phyloP scores from a whole-genome alignment of 2,797 vertebrate genomes.

The Podargus strigoides region DNA sequence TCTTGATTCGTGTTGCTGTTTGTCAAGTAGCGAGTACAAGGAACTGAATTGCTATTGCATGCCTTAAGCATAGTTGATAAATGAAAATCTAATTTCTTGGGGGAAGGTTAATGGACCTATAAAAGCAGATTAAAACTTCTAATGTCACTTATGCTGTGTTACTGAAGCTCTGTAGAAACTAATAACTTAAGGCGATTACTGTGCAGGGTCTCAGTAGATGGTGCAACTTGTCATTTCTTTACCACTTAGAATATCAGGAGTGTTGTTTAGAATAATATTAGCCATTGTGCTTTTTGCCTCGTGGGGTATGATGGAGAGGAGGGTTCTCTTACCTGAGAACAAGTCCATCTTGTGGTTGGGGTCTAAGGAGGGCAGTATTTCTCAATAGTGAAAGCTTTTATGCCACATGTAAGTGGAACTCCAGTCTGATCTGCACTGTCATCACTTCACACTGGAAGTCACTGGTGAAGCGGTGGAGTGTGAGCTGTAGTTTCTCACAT shows the following conservation, averaged over 20 bases:
- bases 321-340: not conserved
- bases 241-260: not conserved
- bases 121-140: conserved; percentile 59
- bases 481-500: not conserved
- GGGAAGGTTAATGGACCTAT: conserved; percentile 32
- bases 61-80: conserved; percentile 19
- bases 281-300: not conserved
- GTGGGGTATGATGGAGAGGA: not conserved
- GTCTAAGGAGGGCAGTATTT: not conserved
- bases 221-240: not conserved
- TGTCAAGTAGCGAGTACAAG: not conserved
- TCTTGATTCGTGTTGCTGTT: not conserved
- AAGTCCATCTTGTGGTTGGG: not conserved
- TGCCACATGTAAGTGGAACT: not conserved
- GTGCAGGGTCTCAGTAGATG: not conserved
- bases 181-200: conserved; percentile 49
- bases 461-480: not conserved
- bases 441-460: not conserved
- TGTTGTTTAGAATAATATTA: not conserved
- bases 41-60: not conserved
- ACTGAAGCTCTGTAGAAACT: conserved; percentile 19
- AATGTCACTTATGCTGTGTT: conserved; percentile 32
- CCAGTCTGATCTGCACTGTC: not conserved
- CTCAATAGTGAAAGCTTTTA: not conserved
- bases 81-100: conserved; percentile 36